A percentile compares a stretch with the other conserved stretches of the same genome.
phyloP scores from a whole-genome alignment of 1,140 invertebrate species.

The Orchesella cincta region DNA sequence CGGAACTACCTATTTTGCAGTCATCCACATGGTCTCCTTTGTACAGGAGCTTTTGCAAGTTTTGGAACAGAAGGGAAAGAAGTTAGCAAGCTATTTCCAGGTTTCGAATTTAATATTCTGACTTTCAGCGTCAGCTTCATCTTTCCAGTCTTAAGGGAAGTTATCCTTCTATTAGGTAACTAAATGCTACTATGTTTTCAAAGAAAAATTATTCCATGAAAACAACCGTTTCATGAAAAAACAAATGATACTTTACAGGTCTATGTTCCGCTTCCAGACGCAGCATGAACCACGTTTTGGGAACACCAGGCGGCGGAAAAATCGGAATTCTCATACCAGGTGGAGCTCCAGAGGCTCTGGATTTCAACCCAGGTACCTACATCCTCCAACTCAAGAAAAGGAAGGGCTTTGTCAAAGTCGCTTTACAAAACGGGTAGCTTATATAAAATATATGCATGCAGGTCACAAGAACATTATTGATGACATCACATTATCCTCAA shows the following conservation, averaged over 20 bases:
- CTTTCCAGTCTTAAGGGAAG: conserved; percentile 63
- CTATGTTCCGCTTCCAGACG: conserved; percentile 47
- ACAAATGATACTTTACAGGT: too few relatives aligned
- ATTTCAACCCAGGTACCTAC: conserved; percentile 68
- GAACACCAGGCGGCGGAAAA: conserved; percentile 59
- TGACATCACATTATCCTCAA: background rate
- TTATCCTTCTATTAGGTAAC: conserved; percentile 55
- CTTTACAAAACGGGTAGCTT: conserved; percentile 75
- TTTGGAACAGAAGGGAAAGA: conserved; percentile 59
- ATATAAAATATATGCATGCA: too few relatives aligned
- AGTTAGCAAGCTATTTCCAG: conserved; percentile 60
- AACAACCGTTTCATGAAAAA: too few relatives aligned
- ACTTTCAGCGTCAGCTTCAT: conserved; percentile 61
- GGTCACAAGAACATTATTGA: background rate
- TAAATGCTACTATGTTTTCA: too few relatives aligned
- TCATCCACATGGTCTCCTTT: conserved; percentile 64
- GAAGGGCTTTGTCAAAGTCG: conserved; percentile 78
- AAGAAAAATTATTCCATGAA: conserved; percentile 58
- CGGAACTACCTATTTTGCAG: conserved; percentile 63
- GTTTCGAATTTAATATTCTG: conserved; percentile 59
- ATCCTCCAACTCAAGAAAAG: conserved; percentile 67
- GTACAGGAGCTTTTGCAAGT: conserved; percentile 57
- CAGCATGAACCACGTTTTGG: conserved; percentile 59
- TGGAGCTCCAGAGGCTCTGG: conserved; percentile 76
- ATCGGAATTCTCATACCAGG: conserved; percentile 73